These are phyloP conservation scores for Drosophila neocordata DNA, from an alignment of 1,140 invertebrate species.

Conservation along the genomic window DNA sequence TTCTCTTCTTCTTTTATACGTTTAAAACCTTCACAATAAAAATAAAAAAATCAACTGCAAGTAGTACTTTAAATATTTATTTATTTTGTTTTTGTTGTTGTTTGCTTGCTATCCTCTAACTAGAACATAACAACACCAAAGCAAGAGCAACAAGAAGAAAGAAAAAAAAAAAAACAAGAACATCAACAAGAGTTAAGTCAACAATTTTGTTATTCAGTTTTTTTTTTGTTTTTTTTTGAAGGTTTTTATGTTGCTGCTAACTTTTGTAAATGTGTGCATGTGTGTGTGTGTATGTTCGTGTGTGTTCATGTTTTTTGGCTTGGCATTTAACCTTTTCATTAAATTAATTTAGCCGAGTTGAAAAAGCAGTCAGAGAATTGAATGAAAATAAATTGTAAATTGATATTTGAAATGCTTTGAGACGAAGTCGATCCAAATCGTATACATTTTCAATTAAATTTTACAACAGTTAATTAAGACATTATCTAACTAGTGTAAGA, in stretches of 20 bases:
- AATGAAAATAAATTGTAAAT: neutral
- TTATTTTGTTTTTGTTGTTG: slow-evolving; percentile 4
- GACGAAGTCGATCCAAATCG: neutral
- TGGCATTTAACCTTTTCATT: slow-evolving; percentile 21
- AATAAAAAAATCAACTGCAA: slow-evolving; percentile 11
- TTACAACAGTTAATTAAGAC: neutral
- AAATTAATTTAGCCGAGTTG: slow-evolving; percentile 5
- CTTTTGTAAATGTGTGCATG: slow-evolving; percentile 26
- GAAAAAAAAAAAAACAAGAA: neutral
- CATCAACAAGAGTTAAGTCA: slow-evolving; percentile 27
- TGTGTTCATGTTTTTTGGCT: slow-evolving; percentile 23
- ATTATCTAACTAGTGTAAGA: neutral
- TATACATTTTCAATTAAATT: neutral
- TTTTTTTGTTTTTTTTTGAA: slow-evolving; percentile 10
- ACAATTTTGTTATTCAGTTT: slow-evolving; percentile 39
- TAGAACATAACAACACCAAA: slow-evolving; percentile 32
- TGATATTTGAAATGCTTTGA: neutral
- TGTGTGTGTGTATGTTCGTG: slow-evolving; percentile 15
- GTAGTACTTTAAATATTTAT: slow-evolving; percentile 64
- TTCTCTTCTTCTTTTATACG: slow-evolving; percentile 8
- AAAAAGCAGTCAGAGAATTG: neutral
- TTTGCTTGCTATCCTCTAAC: slow-evolving; percentile 3
- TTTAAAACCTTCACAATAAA: neutral
- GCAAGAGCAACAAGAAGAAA: neutral
- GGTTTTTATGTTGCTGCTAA: slow-evolving; percentile 30